These are phyloP conservation scores for Formicarius rufipectus DNA, from an alignment of 2,113 vertebrate genomes.

Conservation along the genomic window DNA sequence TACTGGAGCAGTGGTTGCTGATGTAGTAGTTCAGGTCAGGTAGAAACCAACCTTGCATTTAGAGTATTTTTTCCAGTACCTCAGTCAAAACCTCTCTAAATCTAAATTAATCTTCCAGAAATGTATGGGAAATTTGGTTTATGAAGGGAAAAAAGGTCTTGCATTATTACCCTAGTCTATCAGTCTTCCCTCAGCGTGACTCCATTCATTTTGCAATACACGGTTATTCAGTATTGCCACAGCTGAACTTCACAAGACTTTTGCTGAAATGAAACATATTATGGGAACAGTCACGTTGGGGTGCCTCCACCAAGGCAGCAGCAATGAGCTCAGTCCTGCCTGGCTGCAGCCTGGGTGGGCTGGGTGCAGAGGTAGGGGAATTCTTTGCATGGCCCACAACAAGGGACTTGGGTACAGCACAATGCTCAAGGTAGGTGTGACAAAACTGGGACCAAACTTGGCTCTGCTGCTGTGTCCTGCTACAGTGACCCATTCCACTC, in stretches of 20 bases:
- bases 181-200: background rate
- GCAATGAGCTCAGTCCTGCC: background rate
- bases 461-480: background rate
- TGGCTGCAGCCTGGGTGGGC: background rate
- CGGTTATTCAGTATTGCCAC: background rate
- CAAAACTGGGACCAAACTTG: background rate
- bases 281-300: rapidly evolving
- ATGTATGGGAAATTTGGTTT: slow-evolving; percentile 42
- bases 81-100: slow-evolving; percentile 11
- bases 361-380: background rate
- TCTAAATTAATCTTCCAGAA: slow-evolving; percentile 57
- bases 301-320: background rate
- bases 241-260: background rate
- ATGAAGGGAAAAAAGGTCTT: slow-evolving; percentile 40
- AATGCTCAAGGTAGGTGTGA: background rate
- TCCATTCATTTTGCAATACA: background rate
- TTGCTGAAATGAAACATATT: background rate
- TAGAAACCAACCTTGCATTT: slow-evolving; percentile 44
- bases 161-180: slow-evolving; percentile 23
- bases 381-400: background rate
- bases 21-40: slow-evolving; percentile 41
- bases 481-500: background rate
- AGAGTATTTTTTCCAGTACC: slow-evolving; percentile 16
- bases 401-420: background rate
- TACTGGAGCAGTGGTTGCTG: slow-evolving; percentile 11